phyloP scores from a whole-genome alignment of 2,888 invertebrate genomes.

The Dynastes grantii region DNA sequence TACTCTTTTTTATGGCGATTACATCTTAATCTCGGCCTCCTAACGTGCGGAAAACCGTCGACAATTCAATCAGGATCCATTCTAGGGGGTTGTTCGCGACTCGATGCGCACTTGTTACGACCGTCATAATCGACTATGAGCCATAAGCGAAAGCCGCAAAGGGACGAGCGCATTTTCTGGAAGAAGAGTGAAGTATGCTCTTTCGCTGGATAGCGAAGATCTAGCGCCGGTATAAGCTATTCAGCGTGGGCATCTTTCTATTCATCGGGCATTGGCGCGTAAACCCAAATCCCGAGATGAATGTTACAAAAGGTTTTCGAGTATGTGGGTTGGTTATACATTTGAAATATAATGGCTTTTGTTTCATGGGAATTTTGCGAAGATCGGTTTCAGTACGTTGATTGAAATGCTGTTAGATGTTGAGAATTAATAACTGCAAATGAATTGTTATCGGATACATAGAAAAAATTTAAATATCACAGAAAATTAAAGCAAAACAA shows the following conservation, averaged over 20 bases:
- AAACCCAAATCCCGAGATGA: slow-evolving; percentile 38
- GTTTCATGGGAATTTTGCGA: slow-evolving; percentile 6
- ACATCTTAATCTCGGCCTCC: slow-evolving; percentile 63
- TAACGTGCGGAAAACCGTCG: slow-evolving; percentile 67
- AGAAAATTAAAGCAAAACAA: too few relatives aligned
- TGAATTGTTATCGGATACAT: too few relatives aligned
- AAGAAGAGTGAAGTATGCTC: slow-evolving; percentile 42
- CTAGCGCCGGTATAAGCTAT: slow-evolving; percentile 25
- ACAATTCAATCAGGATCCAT: slow-evolving; percentile 65
- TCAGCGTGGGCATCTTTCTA: slow-evolving; percentile 18
- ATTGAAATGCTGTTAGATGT: not conserved
- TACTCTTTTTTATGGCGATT: slow-evolving; percentile 51
- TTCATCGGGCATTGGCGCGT: slow-evolving; percentile 33
- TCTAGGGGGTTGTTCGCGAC: slow-evolving; percentile 59
- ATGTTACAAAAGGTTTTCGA: slow-evolving; percentile 43
- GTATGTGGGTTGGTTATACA: not conserved
- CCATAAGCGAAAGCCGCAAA: slow-evolving; percentile 40
- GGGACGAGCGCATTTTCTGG: not conserved
- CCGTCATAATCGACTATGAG: slow-evolving; percentile 55
- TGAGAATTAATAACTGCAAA: too few relatives aligned
- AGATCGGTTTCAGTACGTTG: slow-evolving; percentile 7
- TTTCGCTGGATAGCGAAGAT: slow-evolving; percentile 8
- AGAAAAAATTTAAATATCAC: too few relatives aligned
- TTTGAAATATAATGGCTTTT: slow-evolving; percentile 28
- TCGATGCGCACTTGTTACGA: slow-evolving; percentile 63